Evolutionary conservation across 2,113 vertebrate genomes (phyloP).

Genomic region (Athene noctua): DNA sequence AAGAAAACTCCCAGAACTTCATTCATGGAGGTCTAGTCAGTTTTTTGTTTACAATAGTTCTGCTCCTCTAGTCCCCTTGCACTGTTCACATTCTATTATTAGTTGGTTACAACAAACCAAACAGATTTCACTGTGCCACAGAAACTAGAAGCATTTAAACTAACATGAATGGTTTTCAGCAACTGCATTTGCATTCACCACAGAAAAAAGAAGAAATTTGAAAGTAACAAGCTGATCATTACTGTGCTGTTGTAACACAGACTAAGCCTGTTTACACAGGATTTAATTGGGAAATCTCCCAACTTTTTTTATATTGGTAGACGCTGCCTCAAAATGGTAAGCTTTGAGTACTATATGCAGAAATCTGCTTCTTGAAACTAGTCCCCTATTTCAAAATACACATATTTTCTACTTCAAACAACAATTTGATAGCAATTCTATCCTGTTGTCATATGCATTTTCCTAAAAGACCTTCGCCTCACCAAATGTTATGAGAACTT

Average conservation of each 20-base stretch:
- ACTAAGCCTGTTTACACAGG: not conserved
- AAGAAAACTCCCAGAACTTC: not conserved
- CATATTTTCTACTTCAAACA: not conserved
- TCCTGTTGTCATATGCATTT: not conserved
- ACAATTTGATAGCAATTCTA: not conserved
- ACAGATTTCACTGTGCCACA: not conserved
- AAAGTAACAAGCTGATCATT: not conserved
- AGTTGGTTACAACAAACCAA: not conserved
- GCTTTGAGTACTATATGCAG: not conserved
- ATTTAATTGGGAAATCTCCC: not conserved
- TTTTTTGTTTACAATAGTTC: not conserved
- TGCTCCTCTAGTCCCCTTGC: not conserved
- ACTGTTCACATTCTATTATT: not conserved
- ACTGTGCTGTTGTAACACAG: not conserved
- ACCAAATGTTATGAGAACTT: not conserved
- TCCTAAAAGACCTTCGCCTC: not conserved
- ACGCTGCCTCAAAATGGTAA: not conserved
- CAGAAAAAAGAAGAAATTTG: not conserved
- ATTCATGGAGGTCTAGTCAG: not conserved
- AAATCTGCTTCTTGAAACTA: not conserved
- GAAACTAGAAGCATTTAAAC: conserved; percentile 17
- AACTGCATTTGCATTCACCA: not conserved
- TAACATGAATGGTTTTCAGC: not conserved
- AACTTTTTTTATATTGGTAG: not conserved
- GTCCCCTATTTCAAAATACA: not conserved